Evolutionary conservation across 2,113 vertebrate species (phyloP), one percentile per base, ranked within the genome.

Genomic region (Cervus canadensis): DNA sequence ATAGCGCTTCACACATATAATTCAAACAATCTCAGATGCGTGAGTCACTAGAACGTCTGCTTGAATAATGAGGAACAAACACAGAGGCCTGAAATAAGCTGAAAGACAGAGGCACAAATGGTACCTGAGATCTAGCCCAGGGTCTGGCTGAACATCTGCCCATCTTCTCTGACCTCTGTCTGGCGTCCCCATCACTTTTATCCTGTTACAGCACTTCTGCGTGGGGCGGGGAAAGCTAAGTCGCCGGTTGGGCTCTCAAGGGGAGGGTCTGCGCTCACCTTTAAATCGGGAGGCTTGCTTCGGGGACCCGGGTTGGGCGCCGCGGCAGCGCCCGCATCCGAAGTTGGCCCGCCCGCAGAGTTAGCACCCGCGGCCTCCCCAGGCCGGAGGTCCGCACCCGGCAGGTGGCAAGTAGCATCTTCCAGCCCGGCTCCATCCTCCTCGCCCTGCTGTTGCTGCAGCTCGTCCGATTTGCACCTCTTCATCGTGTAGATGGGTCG

Each of bases 271-370:
- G 91, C 19, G 76, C 98, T 98, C 97, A 98, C 99, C 99, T 99
- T 99, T 98, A 99, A 98, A 95, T 99, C 99, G 36, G 99, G 99
- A 95, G 99, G 99, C 85, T 99, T 99, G 98, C 97, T 98, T 60
- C 99, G 98, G 92, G 95, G 94, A 30, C 95, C 98, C 14, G 97
- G 98, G 88, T 98, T 98, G 92, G 98, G 96, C 87, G 97, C 96
- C 67, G 54, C 97, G 23, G 97, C 97, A 2, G 97, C 84, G n/a
- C 98, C 98, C 79, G 87, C 93, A 62, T 99, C 99, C 25, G 97
- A 95, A 98, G 96, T 96, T 97, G 96, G 97, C 82, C 94, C 96
- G 82, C 96, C 91, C 0, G 98, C 97, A 2, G 94, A 96, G 85
- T 98, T 97, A 88, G 98, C 97, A 87, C 97, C 94, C 81, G 94